phyloP scores from a whole-genome alignment of 2,113 vertebrate genomes.

The Cyphomyrus plagiostoma region DNA sequence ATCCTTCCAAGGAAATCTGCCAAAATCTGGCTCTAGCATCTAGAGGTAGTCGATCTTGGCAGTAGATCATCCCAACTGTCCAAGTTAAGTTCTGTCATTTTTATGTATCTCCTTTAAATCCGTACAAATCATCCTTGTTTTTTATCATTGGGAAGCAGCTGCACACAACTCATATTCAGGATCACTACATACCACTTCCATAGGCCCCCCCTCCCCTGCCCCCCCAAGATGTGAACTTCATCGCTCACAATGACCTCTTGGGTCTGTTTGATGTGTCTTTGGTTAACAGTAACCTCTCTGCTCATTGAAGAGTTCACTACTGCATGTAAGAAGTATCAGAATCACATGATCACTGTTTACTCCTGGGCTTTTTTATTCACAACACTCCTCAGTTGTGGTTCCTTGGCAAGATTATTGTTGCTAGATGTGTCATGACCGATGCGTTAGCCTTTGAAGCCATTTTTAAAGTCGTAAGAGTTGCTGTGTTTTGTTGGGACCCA shows the following conservation, averaged over 20 bases:
- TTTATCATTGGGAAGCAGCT: neutral
- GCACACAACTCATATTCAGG: neutral
- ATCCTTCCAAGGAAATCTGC: constrained; percentile 14
- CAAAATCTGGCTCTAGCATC: neutral
- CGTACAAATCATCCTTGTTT: neutral
- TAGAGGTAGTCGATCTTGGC: neutral
- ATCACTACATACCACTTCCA: neutral
- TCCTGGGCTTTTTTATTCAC: neutral
- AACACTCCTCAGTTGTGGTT: neutral
- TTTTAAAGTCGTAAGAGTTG: neutral
- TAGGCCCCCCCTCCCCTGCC: neutral
- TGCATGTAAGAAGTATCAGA: neutral
- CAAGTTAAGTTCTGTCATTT: neutral
- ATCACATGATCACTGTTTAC: neutral
- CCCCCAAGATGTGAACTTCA: neutral
- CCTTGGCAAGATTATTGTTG: neutral
- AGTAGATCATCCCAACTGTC: constrained; percentile 1
- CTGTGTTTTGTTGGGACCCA: neutral
- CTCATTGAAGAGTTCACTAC: neutral
- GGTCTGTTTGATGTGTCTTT: neutral
- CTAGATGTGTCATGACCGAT: neutral
- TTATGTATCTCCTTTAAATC: neutral
- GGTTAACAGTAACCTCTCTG: neutral
- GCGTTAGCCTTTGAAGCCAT: neutral
- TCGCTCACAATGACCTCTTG: neutral